Conservation (phyloP, 30 jellyfish, hydroid and myxozoan genomes). For the Aurelia aurita region DNA sequence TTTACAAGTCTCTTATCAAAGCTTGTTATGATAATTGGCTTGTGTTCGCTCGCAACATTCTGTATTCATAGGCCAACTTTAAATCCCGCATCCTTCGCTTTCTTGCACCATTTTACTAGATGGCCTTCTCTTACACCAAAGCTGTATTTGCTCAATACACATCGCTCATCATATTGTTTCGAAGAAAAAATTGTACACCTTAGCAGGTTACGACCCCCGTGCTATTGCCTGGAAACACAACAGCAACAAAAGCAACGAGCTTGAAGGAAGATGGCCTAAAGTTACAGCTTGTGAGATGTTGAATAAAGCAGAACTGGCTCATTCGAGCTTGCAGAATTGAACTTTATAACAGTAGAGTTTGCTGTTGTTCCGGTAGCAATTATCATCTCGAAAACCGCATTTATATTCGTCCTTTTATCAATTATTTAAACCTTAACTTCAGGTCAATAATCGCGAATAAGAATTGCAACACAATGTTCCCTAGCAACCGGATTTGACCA, state of each 20-base stretch:
- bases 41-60: no score
- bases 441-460: slow-evolving; percentile 5
- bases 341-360: background rate
- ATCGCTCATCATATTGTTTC: background rate
- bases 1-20: no score
- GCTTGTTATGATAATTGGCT: no score
- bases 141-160: background rate
- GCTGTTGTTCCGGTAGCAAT: slow-evolving; percentile 10
- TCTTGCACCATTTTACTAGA: background rate
- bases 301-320: no score
- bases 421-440: slow-evolving; percentile 13
- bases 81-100: background rate
- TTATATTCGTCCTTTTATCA: slow-evolving; percentile 32
- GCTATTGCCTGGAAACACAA: slow-evolving; percentile 21
- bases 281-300: no score
- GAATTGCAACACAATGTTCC: slow-evolving; percentile 15
- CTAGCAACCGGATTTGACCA: slow-evolving; percentile 44
- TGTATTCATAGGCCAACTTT: no score
- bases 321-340: no score
- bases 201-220: slow-evolving; percentile 73
- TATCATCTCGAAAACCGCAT: slow-evolving; percentile 38
- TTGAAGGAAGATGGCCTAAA: background rate
- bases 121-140: background rate
- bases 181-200: background rate
- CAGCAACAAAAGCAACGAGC: slow-evolving; percentile 33